Evolutionary conservation across 2,888 invertebrate genomes (phyloP).

Genomic region (Eristalis tenax): DNA sequence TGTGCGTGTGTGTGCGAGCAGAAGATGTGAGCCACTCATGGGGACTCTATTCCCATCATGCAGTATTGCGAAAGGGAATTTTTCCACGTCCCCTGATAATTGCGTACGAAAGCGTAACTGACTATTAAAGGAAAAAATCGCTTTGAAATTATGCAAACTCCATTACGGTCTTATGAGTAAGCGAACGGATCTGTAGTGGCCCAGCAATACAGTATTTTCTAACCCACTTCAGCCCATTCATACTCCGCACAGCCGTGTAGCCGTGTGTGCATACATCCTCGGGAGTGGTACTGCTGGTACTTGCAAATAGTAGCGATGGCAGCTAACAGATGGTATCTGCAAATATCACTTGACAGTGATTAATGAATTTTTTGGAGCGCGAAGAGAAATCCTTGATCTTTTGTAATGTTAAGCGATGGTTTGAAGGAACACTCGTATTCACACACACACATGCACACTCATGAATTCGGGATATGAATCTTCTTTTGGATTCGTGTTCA

Average conservation of each 20-base stretch:
- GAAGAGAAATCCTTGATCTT: conserved; percentile 71
- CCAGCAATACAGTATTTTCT: neutral
- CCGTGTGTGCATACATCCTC: neutral
- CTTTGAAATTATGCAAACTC: conserved; percentile 71
- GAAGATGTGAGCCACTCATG: conserved; percentile 20
- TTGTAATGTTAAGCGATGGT: conserved; percentile 62
- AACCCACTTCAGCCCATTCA: neutral
- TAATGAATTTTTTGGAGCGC: conserved; percentile 72
- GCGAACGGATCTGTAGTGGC: conserved; percentile 24
- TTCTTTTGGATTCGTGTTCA: conserved; percentile 43
- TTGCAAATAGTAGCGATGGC: conserved; percentile 56
- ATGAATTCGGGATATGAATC: conserved; percentile 48
- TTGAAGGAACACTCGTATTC: neutral
- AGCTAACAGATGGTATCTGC: conserved; percentile 69
- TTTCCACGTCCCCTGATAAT: conserved; percentile 70
- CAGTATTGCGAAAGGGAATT: conserved; percentile 52
- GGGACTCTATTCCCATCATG: conserved; percentile 1
- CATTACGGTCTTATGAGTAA: conserved; percentile 65
- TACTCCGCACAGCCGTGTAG: neutral
- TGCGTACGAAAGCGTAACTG: conserved; percentile 68
- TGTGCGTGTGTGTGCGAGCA: too few species aligned
- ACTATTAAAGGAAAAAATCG: conserved; percentile 64
- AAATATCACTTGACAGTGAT: conserved; percentile 73
- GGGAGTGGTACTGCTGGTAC: neutral
- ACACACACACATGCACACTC: neutral